Base-by-base conservation (phyloP, 2,113 vertebrate species). In the Nerophis ophidion region DNA sequence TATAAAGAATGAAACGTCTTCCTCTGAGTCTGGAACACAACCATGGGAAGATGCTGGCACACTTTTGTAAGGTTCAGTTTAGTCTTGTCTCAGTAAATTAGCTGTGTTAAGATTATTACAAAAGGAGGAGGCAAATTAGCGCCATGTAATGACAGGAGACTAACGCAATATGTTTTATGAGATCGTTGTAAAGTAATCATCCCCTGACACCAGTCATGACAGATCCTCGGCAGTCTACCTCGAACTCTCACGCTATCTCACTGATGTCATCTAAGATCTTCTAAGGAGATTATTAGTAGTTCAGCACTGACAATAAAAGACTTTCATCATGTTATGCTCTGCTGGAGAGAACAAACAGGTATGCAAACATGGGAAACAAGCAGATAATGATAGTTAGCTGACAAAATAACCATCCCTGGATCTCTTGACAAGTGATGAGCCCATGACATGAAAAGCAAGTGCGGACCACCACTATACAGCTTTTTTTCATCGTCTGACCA, bases 171-270 rank as follows among this genome's bases (percentile, higher is more conserved):
- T 77, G 51, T 79, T 68, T 64, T 54, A 88, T 88, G 72, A 87
- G 75, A 64, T 85, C 84, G 87, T 76, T 46, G 64, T 59, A 65
- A 66, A 84, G 63, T 70, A 83, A 87, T 88, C 78, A 81, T 80
- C 57, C 54, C 64, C 50, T 63, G 71, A 84, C 72, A 79, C 63
- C 68, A 62, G 68, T 65, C 75, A 66, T 52, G 77, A 82, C 62
- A 75, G 80, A 84, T 85, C 75, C 68, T 63, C 57, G 58, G 59
- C 79, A 81, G 76, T 71, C 70, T 64, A 79, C 75, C 62, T 62
- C 63, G 4, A 63, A 69, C 73, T 88, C 82, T 77, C 84, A 84
- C 74, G 83, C 86, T 77, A 83, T 72, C 76, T 56, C 47, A 44
- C 60, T 86, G 76, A 81, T 70, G 71, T 78, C 54, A 83, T 78